Conservation (phyloP, 2,113 vertebrate genomes). For the Rostratula benghalensis region DNA sequence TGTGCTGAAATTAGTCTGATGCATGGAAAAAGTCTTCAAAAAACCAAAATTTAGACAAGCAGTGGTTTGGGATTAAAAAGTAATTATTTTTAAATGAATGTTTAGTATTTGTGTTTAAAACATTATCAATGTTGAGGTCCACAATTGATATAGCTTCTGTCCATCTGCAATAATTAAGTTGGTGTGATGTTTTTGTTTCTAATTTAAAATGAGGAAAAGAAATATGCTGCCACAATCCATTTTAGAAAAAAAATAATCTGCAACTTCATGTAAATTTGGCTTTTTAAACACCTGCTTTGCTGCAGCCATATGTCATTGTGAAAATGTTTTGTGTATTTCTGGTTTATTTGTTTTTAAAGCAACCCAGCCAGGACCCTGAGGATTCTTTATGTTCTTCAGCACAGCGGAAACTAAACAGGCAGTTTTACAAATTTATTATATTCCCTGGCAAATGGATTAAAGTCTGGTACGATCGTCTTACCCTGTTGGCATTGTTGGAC, state of each 20-base stretch:
- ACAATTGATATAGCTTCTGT: background rate
- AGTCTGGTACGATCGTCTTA: constrained; percentile 91
- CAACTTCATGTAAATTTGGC: background rate
- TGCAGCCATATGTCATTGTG: background rate
- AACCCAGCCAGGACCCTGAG: constrained; percentile 81
- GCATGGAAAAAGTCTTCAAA: background rate
- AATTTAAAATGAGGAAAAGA: background rate
- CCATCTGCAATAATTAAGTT: background rate
- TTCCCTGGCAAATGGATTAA: constrained; percentile 95
- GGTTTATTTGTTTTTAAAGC: constrained; percentile 61
- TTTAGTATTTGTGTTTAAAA: background rate
- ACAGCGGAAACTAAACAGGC: constrained; percentile 84
- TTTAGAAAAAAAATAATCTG: background rate
- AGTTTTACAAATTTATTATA: constrained; percentile 92
- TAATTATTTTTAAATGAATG: background rate
- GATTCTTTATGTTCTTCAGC: constrained; percentile 87
- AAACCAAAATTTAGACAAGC: background rate
- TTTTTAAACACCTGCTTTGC: background rate
- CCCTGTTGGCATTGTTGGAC: constrained; percentile 89
- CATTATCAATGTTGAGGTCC: background rate
- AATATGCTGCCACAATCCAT: background rate
- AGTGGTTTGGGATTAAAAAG: background rate
- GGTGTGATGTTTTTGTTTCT: background rate
- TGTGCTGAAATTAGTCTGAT: background rate
- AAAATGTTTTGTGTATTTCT: constrained; percentile 21